These are phyloP conservation scores for Candoia aspera DNA, from an alignment of 2,113 vertebrate genomes.

Conservation along the genomic window DNA sequence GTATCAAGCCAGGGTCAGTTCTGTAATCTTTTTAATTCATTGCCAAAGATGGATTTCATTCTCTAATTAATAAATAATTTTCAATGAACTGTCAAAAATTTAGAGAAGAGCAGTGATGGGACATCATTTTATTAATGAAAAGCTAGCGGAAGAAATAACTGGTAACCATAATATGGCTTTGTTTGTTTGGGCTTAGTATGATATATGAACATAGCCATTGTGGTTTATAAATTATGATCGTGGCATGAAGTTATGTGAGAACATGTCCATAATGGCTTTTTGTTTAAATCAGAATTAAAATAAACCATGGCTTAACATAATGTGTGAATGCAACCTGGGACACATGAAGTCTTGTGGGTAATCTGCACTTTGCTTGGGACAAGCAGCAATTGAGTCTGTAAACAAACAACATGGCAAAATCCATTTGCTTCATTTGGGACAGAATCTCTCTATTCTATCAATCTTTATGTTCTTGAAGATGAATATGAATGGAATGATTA, in stretches of 20 bases:
- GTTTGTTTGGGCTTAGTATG: no score
- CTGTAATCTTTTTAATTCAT: constrained; percentile 38
- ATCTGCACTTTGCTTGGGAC: not conserved
- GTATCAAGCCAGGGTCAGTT: not conserved
- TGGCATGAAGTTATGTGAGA: no score
- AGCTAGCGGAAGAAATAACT: not conserved
- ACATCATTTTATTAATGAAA: constrained; percentile 11
- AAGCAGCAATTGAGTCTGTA: not conserved
- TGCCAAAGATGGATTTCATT: constrained; percentile 24
- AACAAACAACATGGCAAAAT: not conserved
- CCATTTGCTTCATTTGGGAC: not conserved
- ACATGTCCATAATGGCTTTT: no score
- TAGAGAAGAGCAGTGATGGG: constrained; percentile 25
- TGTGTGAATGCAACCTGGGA: not conserved
- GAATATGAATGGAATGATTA: not conserved
- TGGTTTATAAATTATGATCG: no score
- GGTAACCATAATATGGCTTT: not conserved
- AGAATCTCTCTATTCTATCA: not conserved
- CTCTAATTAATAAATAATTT: constrained; percentile 20
- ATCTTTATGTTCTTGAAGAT: not conserved
- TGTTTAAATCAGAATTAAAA: no score
- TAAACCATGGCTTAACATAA: not conserved
- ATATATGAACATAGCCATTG: no score
- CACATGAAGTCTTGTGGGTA: no score
- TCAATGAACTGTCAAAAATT: not conserved